These are phyloP conservation scores for Leucophora obtusa DNA, from an alignment of 2,888 invertebrate genomes.

Conservation along the genomic window DNA sequence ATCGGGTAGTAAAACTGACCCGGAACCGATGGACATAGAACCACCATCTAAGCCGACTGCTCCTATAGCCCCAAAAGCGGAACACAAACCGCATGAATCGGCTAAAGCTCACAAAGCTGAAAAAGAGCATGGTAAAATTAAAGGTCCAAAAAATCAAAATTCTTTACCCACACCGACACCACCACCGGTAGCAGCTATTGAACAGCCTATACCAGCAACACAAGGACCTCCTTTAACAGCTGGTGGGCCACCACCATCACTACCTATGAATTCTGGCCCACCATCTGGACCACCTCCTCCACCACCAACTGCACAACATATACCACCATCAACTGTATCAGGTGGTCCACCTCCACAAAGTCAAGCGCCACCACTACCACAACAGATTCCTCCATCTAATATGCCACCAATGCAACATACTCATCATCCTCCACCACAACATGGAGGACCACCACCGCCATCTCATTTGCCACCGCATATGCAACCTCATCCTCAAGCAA, in stretches of 20 bases:
- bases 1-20: constrained; percentile 75
- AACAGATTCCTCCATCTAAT: constrained; percentile 54
- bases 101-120: constrained; percentile 39
- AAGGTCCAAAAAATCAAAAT: constrained; percentile 62
- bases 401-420: constrained; percentile 66
- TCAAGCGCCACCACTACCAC: constrained; percentile 52
- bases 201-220: constrained; percentile 50
- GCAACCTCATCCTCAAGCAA: constrained; percentile 74
- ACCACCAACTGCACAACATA: constrained; percentile 50
- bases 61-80: constrained; percentile 68
- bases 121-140: constrained; percentile 45
- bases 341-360: constrained; percentile 1
- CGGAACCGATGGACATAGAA: constrained; percentile 77
- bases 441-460: constrained; percentile 80
- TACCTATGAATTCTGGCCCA: constrained; percentile 29
- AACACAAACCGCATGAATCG: constrained; percentile 56
- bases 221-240: constrained; percentile 58
- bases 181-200: constrained; percentile 36
- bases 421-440: constrained; percentile 73
- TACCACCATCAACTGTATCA: constrained; percentile 44
- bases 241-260: constrained; percentile 36
- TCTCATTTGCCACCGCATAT: constrained; percentile 75
- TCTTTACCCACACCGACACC: constrained; percentile 58
- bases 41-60: constrained; percentile 75
- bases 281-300: constrained; percentile 50